These are phyloP conservation scores for Papilio dardanus DNA, from an alignment of 1,140 invertebrate species.

Conservation along the genomic window DNA sequence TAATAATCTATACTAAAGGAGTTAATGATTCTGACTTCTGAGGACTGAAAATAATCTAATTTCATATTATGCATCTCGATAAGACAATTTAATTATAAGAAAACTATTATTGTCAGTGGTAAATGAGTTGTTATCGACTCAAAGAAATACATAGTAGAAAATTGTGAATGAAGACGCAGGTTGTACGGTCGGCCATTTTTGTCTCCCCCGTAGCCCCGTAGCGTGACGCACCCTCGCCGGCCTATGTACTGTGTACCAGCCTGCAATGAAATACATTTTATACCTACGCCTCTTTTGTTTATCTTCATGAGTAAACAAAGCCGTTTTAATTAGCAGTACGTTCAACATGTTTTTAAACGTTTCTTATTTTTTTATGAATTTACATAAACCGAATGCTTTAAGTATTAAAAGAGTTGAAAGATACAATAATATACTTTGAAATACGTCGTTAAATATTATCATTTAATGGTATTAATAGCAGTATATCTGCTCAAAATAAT, in stretches of 20 bases:
- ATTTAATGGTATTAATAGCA: no score
- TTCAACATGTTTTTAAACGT: conserved; percentile 17
- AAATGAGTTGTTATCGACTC: not conserved
- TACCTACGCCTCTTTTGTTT: conserved; percentile 48
- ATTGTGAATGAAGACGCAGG: conserved; percentile 49
- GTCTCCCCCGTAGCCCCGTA: conserved; percentile 65
- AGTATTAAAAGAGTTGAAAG: no score
- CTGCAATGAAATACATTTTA: conserved; percentile 43
- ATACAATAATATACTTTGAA: no score
- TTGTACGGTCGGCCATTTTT: conserved; percentile 66
- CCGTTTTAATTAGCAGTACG: conserved; percentile 33
- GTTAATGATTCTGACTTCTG: no score
- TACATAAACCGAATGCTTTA: not conserved
- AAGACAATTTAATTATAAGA: not conserved
- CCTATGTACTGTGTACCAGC: conserved; percentile 50
- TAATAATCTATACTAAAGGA: no score
- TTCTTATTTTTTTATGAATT: not conserved
- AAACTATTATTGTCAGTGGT: not conserved
- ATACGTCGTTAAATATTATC: no score
- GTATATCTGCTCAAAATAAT: no score
- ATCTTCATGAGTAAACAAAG: conserved; percentile 38
- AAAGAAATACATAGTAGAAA: conserved; percentile 4
- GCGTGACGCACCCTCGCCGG: conserved; percentile 48
- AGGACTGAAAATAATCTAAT: no score
- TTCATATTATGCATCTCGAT: not conserved